Evolutionary conservation across 2,888 invertebrate species (phyloP), one percentile per base, ranked within the genome.

Genomic region (Patella caerulea): DNA sequence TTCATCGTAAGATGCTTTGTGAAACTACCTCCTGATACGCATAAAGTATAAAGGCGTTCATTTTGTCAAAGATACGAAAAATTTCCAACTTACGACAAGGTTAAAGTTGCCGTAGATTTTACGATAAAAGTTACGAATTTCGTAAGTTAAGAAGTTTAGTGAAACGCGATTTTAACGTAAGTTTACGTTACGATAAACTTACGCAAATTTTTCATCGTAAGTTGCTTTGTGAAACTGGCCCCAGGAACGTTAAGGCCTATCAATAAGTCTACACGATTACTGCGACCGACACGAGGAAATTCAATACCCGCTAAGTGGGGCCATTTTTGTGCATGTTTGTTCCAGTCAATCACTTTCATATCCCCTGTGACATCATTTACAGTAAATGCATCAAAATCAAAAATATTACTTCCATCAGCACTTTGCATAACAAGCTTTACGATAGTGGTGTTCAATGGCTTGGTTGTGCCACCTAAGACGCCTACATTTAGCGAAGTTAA

Each of bases 191-290:
- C n/a, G n/a, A n/a, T n/a, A n/a, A n/a, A n/a, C n/a, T n/a, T n/a
- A n/a, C n/a, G n/a, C n/a, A n/a, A n/a, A n/a, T n/a, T n/a, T n/a
- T n/a, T n/a, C n/a, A n/a, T n/a, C n/a, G n/a, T n/a, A n/a, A n/a
- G n/a, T n/a, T n/a, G n/a, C n/a, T n/a, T n/a, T n/a, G n/a, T n/a
- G n/a, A n/a, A n/a, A n/a, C n/a, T n/a, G n/a, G n/a, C n/a, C n/a
- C 55, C 74, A 15, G 74, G 19, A 12, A 76, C 45, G 34, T 77
- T 74, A 17, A 59, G 55, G 15, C 74, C 77, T 19, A 77, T 77
- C 52, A 77, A 65, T 19, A 77, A 17, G 52, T 77, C 77, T 7
- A 77, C 65, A 17, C 24, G 54, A 54, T 55, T n/a, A 71, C 76
- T 71, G 73, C 24, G 14, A 65, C 29, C 45, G 59, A 73, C 15